phyloP scores from a whole-genome alignment of 2,888 invertebrate species.

The Lasioglossum leucozonium region DNA sequence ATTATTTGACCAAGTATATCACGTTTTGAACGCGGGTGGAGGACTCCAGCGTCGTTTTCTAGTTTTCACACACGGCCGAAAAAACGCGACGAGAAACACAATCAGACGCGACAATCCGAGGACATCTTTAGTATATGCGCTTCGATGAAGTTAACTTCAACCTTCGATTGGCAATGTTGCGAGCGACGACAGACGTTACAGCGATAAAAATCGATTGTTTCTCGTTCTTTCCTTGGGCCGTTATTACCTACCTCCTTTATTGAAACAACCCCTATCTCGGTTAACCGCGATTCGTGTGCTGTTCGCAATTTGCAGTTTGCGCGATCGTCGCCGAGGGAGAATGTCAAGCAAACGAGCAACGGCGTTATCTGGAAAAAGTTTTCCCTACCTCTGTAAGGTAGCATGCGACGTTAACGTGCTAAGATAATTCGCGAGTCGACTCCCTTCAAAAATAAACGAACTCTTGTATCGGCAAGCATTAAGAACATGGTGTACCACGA shows the following conservation, averaged over 20 bases:
- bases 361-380: not conserved
- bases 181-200: constrained; percentile 19
- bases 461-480: constrained; percentile 1
- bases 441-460: not conserved
- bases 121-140: constrained; percentile 30
- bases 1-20: constrained; percentile 47
- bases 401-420: constrained; percentile 14
- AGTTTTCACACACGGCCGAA: constrained; percentile 22
- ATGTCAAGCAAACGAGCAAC: too few relatives aligned
- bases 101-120: constrained; percentile 22
- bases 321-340: too few relatives aligned
- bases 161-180: constrained; percentile 53
- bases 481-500: not conserved
- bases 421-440: too few relatives aligned
- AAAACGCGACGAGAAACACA: too few relatives aligned
- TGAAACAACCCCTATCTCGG: not conserved
- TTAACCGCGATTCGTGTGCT: not conserved
- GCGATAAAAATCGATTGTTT: constrained; percentile 15
- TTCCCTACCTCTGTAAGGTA: not conserved
- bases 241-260: not conserved
- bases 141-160: constrained; percentile 39
- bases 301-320: too few relatives aligned
- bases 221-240: not conserved
- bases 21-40: constrained; percentile 62
- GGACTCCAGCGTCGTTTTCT: constrained; percentile 41